A percentile compares a stretch with the other conserved stretches of the same genome.
Evolutionary conservation across 2,113 vertebrate species (phyloP).

Genomic region (Machaerirhynchus nigripectus): DNA sequence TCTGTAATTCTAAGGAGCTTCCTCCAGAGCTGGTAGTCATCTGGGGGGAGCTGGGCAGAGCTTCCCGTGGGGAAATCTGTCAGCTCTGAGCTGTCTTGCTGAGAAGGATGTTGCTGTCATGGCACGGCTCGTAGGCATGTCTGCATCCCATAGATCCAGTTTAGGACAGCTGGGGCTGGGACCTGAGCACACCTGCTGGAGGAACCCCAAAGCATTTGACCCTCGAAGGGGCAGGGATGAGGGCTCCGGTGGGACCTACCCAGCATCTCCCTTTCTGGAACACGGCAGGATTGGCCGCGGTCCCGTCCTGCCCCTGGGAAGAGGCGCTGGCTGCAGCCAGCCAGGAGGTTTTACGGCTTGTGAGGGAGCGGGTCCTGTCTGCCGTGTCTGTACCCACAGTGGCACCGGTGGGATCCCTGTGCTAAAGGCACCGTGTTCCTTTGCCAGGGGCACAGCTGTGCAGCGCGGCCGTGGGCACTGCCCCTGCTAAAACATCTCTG

Average conservation of each 20-base stretch:
- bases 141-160: background rate
- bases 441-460: background rate
- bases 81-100: background rate
- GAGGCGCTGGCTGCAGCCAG: background rate
- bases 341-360: background rate
- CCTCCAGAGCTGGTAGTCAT: background rate
- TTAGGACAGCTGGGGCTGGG: background rate
- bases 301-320: background rate
- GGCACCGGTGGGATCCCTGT: background rate
- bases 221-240: background rate
- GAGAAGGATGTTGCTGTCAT: background rate
- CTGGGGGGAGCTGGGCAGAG: background rate
- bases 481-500: background rate
- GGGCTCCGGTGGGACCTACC: background rate
- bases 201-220: background rate
- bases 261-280: background rate
- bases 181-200: background rate
- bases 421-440: background rate
- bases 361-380: background rate
- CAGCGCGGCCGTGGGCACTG: fast-evolving
- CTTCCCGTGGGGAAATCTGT: background rate
- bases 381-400: background rate
- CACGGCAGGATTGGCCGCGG: fast-evolving
- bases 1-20: background rate
- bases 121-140: fast-evolving